Evolutionary conservation across 2,113 vertebrate genomes (phyloP).

Genomic region (Ctenodactylus gundi): DNA sequence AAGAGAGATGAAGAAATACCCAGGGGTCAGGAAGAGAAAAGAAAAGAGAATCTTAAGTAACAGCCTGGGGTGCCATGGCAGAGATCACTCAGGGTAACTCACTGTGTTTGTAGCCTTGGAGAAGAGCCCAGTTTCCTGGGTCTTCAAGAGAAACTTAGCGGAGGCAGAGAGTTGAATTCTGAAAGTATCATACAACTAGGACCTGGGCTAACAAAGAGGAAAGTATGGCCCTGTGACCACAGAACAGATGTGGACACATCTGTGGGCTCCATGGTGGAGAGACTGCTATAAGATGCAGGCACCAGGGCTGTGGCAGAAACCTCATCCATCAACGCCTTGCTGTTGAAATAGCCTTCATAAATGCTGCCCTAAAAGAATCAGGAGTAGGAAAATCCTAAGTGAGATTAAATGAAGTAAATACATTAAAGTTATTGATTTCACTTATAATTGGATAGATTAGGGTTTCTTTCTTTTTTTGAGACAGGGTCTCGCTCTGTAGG

Average conservation of each 20-base stretch:
- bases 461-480: too few species aligned
- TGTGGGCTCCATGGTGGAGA: neutral
- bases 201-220: neutral
- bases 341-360: neutral
- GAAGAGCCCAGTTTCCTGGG: neutral
- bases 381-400: neutral
- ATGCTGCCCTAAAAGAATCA: rapidly evolving
- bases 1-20: neutral
- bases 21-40: neutral
- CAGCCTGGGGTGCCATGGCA: neutral
- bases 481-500: too few species aligned
- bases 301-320: too few species aligned
- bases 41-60: neutral
- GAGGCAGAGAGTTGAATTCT: neutral
- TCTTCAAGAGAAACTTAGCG: neutral
- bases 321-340: too few species aligned
- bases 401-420: neutral
- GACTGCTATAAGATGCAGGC: rapidly evolving
- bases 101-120: neutral
- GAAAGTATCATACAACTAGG: neutral
- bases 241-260: neutral
- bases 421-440: neutral
- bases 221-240: neutral
- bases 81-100: neutral
- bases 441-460: neutral